Conservation (phyloP, 2,797 vertebrate species). For the Psittacula derbiana region DNA sequence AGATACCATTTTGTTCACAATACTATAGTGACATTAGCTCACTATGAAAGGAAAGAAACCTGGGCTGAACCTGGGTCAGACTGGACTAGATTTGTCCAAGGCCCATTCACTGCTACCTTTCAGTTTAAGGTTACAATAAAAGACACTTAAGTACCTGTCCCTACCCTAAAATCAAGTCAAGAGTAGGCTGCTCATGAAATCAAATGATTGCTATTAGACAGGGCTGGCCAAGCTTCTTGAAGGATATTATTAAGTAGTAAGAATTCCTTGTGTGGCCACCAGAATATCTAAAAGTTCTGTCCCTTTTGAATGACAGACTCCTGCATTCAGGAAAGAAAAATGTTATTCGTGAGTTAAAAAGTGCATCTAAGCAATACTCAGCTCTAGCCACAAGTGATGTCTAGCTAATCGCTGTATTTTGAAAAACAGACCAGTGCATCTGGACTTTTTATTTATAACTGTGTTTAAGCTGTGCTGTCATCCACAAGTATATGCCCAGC, state of each 20-base stretch:
- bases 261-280: neutral
- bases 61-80: neutral
- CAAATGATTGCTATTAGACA: neutral
- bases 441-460: neutral
- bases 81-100: neutral
- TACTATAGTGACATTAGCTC: neutral
- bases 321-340: neutral
- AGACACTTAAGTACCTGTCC: neutral
- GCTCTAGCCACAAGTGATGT: neutral
- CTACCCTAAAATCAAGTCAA: neutral
- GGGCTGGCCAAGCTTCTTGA: neutral
- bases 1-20: neutral
- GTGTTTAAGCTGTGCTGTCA: neutral
- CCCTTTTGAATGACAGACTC: neutral
- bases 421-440: neutral
- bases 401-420: neutral
- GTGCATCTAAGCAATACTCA: neutral
- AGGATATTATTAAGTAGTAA: neutral
- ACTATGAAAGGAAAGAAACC: neutral
- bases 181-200: neutral
- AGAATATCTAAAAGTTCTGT: neutral
- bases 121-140: neutral
- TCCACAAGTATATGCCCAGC: neutral
- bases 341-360: neutral
- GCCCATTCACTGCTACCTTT: neutral